Conservation (phyloP, 2,113 vertebrate species). For the Seriola rivoliana region DNA sequence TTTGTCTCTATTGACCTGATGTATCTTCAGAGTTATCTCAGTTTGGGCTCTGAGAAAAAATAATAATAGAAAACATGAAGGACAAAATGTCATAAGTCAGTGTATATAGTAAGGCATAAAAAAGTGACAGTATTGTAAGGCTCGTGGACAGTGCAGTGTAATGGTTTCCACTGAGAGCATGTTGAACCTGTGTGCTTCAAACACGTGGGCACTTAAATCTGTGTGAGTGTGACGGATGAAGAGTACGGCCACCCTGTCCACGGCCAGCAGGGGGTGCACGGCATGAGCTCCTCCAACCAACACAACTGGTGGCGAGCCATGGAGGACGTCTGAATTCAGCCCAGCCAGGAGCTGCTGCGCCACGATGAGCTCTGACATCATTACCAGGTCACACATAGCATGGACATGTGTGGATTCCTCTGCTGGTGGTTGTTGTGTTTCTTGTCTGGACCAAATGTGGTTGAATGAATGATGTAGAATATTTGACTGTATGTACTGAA, state of each 20-base stretch:
- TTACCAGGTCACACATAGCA: neutral
- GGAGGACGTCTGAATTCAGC: constrained; percentile 97
- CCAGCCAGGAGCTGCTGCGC: constrained; percentile 81
- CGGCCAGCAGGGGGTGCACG: constrained; percentile 95
- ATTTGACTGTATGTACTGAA: too few species aligned
- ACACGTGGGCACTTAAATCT: constrained; percentile 91
- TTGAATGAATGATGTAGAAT: too few species aligned
- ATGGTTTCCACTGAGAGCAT: constrained; percentile 90
- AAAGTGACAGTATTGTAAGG: too few species aligned
- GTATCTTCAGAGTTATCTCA: too few species aligned
- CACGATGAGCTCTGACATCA: constrained; percentile 92
- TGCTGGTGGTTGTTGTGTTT: too few species aligned
- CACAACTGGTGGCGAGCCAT: constrained; percentile 96
- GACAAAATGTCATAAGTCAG: too few species aligned
- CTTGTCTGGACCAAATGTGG: too few species aligned
- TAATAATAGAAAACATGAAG: too few species aligned
- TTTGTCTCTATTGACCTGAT: too few species aligned
- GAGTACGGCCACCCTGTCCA: constrained; percentile 96
- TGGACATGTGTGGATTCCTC: too few species aligned
- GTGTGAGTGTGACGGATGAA: constrained; percentile 94
- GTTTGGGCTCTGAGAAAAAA: too few species aligned
- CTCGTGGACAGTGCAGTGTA: constrained; percentile 93
- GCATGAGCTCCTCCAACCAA: constrained; percentile 87
- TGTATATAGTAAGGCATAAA: too few species aligned
- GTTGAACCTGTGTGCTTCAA: constrained; percentile 91